Conservation (phyloP, 2,113 vertebrate species). For the Pangasianodon hypophthalmus region DNA sequence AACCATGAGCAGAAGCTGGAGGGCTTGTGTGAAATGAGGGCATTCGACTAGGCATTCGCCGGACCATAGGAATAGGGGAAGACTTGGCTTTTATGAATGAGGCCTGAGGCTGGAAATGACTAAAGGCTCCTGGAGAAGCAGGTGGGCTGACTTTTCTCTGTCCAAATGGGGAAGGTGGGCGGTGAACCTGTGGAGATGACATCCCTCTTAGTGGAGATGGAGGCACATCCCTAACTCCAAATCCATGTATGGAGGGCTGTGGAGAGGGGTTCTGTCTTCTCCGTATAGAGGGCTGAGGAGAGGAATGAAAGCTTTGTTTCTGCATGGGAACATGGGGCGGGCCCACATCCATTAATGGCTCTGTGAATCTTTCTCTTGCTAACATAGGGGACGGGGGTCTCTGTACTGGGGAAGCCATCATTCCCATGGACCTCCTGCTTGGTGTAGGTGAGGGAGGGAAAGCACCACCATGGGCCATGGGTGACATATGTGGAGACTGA, state of each 20-base stretch:
- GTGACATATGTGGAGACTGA: slow-evolving; percentile 58
- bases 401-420: slow-evolving; percentile 41
- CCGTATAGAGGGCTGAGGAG: slow-evolving; percentile 56
- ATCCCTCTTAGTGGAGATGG: slow-evolving; percentile 63
- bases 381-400: slow-evolving; percentile 10
- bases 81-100: slow-evolving; percentile 43
- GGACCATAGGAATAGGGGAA: slow-evolving; percentile 60
- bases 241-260: slow-evolving; percentile 62
- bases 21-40: slow-evolving; percentile 65
- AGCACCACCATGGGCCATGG: slow-evolving; percentile 23
- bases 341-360: slow-evolving; percentile 54
- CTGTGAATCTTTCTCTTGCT: slow-evolving; percentile 46
- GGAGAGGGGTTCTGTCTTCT: slow-evolving; percentile 64
- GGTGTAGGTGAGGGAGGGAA: slow-evolving; percentile 55
- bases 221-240: slow-evolving; percentile 52
- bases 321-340: slow-evolving; percentile 57
- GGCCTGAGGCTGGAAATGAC: slow-evolving; percentile 62
- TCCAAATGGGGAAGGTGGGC: slow-evolving; percentile 52
- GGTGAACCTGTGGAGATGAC: slow-evolving; percentile 66
- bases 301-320: slow-evolving; percentile 52
- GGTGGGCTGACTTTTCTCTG: slow-evolving; percentile 50
- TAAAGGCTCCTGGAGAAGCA: slow-evolving; percentile 54
- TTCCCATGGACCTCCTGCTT: slow-evolving; percentile 45
- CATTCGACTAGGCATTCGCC: slow-evolving; percentile 50
- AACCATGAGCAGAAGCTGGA: slow-evolving; percentile 63